phyloP scores from a whole-genome alignment of 1,140 invertebrate species.

The Neoseiulus cucumeris region DNA sequence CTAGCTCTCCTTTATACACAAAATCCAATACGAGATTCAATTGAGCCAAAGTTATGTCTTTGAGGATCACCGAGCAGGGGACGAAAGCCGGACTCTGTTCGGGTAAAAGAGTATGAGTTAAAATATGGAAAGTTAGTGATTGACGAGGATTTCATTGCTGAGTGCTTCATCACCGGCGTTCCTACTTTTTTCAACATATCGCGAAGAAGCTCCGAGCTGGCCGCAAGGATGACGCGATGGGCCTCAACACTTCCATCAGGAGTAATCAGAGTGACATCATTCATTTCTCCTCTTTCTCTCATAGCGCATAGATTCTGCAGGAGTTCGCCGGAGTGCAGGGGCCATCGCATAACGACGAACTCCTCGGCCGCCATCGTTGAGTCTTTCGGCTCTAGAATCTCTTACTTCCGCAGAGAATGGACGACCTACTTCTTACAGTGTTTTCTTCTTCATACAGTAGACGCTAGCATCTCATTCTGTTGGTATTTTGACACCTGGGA shows the following conservation, averaged over 20 bases:
- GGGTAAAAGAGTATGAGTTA: too few relatives aligned
- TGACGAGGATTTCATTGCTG: too few relatives aligned
- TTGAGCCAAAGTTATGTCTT: neutral
- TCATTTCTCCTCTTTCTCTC: neutral
- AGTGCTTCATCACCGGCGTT: neutral
- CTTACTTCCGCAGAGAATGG: too few relatives aligned
- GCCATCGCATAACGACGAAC: neutral
- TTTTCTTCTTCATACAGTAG: too few relatives aligned
- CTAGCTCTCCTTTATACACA: neutral
- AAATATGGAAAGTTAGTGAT: too few relatives aligned
- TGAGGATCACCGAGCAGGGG: neutral
- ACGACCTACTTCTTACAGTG: too few relatives aligned
- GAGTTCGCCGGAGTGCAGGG: neutral
- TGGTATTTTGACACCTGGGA: too few relatives aligned
- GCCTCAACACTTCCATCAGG: neutral
- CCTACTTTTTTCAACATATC: neutral
- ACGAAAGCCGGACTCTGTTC: neutral
- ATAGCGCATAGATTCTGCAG: neutral
- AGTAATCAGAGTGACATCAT: neutral
- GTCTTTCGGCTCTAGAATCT: too few relatives aligned
- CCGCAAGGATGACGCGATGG: neutral
- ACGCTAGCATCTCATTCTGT: too few relatives aligned
- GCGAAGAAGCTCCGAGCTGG: neutral
- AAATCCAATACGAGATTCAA: conserved; percentile 4
- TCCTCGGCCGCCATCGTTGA: neutral